Conservation (phyloP, 2,113 vertebrate species). For the Lipotes vexillifer region DNA sequence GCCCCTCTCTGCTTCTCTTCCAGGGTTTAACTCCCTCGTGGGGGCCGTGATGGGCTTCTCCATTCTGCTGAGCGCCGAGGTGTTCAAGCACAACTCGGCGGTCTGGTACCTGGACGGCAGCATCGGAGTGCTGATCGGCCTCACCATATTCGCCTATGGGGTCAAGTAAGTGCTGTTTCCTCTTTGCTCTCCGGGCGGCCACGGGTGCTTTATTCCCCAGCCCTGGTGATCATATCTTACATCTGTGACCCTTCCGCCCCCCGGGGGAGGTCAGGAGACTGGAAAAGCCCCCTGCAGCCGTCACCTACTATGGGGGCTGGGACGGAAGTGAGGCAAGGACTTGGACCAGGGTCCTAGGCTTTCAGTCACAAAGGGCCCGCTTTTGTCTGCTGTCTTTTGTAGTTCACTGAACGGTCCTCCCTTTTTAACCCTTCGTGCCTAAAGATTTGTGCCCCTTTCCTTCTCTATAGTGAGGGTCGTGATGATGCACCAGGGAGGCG, state of each 20-base stretch:
- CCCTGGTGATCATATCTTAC: rapidly evolving
- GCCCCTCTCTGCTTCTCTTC: constrained; percentile 11
- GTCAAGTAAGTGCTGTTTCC: constrained; percentile 88
- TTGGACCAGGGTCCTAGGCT: not conserved
- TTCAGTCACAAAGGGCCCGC: not conserved
- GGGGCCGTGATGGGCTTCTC: constrained; percentile 97
- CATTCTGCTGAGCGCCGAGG: constrained; percentile 95
- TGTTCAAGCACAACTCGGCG: constrained; percentile 90
- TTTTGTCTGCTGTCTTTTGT: not conserved
- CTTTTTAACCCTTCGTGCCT: not conserved
- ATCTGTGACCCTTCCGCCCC: not conserved
- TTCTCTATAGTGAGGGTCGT: not conserved
- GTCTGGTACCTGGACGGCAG: constrained; percentile 97
- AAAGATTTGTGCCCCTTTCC: not conserved
- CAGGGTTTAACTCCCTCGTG: constrained; percentile 97
- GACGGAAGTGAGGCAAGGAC: not conserved
- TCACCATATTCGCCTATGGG: constrained; percentile 95
- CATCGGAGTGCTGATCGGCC: constrained; percentile 93
- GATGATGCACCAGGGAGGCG: not conserved
- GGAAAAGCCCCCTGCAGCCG: not conserved
- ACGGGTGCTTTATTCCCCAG: rapidly evolving
- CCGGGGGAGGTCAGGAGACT: too few species aligned
- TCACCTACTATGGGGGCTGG: not conserved
- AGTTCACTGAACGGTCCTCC: not conserved
- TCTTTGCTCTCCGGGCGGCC: not conserved